Conservation (phyloP, 2,888 invertebrate genomes). For the Epirrita christyi region DNA sequence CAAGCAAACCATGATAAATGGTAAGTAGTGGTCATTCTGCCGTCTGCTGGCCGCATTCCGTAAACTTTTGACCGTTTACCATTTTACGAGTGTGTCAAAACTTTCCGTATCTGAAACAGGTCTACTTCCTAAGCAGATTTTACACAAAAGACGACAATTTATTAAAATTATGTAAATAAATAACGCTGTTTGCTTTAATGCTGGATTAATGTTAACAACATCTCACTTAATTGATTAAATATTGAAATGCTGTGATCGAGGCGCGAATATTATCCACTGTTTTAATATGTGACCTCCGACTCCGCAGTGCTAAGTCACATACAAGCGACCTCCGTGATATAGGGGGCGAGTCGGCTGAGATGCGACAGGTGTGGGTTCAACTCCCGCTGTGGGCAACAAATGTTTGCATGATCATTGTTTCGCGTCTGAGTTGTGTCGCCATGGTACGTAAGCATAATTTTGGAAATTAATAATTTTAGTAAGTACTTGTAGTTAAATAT, state of each 20-base stretch:
- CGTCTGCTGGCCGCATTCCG: constrained; percentile 13
- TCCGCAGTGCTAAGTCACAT: no score
- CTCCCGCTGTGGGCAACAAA: no score
- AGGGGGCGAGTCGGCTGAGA: no score
- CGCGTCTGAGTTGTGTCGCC: no score
- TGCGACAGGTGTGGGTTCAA: no score
- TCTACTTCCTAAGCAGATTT: constrained; percentile 21
- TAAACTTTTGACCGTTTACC: neutral
- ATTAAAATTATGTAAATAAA: constrained; percentile 43
- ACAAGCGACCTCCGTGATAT: no score
- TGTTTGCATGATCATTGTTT: no score
- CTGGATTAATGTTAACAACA: constrained; percentile 43
- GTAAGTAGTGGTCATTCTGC: neutral
- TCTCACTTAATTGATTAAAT: constrained; percentile 54
- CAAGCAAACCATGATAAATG: constrained; percentile 11
- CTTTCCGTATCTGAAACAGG: constrained; percentile 5
- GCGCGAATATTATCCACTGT: constrained; percentile 5
- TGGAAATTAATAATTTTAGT: no score
- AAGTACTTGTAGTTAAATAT: no score
- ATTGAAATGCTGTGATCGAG: constrained; percentile 41
- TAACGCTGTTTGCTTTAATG: constrained; percentile 48
- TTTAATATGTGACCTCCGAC: constrained; percentile 1
- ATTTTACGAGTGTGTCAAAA: neutral
- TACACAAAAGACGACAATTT: constrained; percentile 36
- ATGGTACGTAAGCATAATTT: no score